A percentile compares a stretch with the other conserved stretches of the same genome.
Evolutionary conservation across 1,140 invertebrate species (phyloP).

Genomic region (Heterodera schachtii): DNA sequence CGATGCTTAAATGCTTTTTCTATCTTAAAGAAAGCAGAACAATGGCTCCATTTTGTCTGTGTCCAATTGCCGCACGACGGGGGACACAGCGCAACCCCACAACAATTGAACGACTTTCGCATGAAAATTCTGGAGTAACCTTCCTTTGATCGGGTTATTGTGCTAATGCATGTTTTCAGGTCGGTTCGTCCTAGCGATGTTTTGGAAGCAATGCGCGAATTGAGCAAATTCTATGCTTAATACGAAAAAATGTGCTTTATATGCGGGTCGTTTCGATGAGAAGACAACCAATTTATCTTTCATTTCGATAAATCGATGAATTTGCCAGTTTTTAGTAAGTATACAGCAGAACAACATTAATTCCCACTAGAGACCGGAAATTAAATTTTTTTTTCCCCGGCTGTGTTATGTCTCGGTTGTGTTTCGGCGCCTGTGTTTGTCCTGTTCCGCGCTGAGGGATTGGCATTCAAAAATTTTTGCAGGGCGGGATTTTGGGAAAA

Average conservation of each 20-base stretch:
- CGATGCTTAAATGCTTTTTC: background rate
- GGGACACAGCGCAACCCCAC: conserved; percentile 47
- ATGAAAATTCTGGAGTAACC: conserved; percentile 34
- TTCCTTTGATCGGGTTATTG: no score
- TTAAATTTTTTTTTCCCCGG: no score
- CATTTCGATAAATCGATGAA: background rate
- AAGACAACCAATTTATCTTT: background rate
- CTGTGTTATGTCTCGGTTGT: no score
- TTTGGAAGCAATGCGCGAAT: conserved; percentile 17
- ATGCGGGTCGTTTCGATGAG: background rate
- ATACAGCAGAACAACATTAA: no score
- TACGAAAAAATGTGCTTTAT: background rate
- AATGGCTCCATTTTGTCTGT: conserved; percentile 42
- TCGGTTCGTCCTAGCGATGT: conserved; percentile 7
- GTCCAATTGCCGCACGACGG: conserved; percentile 41
- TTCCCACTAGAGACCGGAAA: no score
- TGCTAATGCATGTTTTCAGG: background rate
- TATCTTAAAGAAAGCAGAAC: conserved; percentile 32
- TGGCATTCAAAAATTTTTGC: no score
- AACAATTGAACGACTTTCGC: conserved; percentile 40
- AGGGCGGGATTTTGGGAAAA: no score
- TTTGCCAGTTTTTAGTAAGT: no score
- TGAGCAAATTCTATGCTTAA: conserved; percentile 28
- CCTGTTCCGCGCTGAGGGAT: no score
- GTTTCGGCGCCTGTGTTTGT: no score